phyloP scores from a whole-genome alignment of 2,888 invertebrate genomes.

The Psococerastis gibbosa region DNA sequence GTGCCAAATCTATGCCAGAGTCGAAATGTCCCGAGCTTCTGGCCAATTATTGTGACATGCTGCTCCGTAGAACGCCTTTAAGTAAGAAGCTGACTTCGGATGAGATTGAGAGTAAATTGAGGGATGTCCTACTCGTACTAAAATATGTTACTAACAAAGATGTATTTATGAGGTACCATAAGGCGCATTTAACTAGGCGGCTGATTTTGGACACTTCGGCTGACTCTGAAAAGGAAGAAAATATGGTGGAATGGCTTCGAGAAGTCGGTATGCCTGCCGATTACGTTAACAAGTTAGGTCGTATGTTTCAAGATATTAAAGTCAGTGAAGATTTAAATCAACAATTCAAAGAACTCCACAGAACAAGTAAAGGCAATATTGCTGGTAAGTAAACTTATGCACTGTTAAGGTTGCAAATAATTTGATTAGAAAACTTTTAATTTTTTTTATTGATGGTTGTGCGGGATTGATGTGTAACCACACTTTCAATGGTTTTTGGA shows the following conservation, averaged over 20 bases:
- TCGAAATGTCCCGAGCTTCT: conserved; percentile 97
- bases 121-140: conserved; percentile 84
- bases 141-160: conserved; percentile 99
- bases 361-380: conserved; percentile 45
- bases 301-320: conserved; percentile 98
- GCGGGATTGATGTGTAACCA: too few relatives aligned
- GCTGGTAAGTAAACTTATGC: conserved; percentile 25
- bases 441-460: too few relatives aligned
- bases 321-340: conserved; percentile 91
- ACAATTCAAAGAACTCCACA: conserved; percentile 59
- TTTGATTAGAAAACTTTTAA: too few relatives aligned
- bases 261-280: conserved; percentile 99
- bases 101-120: conserved; percentile 85
- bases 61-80: conserved; percentile 85
- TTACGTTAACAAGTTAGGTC: conserved; percentile 91
- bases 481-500: too few relatives aligned
- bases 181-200: conserved; percentile 88
- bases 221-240: conserved; percentile 98
- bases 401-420: too few relatives aligned
- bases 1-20: conserved; percentile 45
- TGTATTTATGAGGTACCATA: conserved; percentile 99
- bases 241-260: conserved; percentile 93
- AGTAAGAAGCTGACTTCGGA: conserved; percentile 92
- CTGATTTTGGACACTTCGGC: conserved; percentile 95
- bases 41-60: conserved; percentile 99